A percentile compares a stretch with the other conserved stretches of the same genome.
Conservation (phyloP, 2,113 vertebrate species). For the Pachycephala philippinensis region DNA sequence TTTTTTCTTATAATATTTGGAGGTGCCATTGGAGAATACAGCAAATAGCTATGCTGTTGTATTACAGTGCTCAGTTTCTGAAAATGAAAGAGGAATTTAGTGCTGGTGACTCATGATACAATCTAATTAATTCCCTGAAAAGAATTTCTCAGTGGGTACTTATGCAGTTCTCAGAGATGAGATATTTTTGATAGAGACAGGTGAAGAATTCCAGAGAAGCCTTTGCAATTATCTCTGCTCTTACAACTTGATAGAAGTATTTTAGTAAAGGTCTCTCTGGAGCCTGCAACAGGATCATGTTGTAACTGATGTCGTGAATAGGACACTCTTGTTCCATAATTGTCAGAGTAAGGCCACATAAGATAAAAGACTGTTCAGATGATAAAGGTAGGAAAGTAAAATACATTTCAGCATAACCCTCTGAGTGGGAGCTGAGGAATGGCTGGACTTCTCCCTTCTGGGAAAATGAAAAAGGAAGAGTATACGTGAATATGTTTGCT, state of each 20-base stretch:
- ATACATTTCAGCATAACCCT: neutral
- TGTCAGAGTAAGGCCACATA: neutral
- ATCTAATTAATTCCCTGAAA: constrained; percentile 43
- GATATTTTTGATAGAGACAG: neutral
- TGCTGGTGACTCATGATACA: constrained; percentile 5
- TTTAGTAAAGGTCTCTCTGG: neutral
- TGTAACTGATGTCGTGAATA: neutral
- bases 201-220: neutral
- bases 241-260: neutral
- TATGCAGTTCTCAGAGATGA: neutral
- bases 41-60: neutral
- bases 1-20: neutral
- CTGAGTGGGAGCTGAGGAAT: neutral
- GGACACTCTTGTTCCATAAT: neutral
- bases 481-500: neutral
- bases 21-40: neutral
- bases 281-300: neutral
- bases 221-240: neutral
- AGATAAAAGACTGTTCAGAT: neutral
- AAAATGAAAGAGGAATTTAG: neutral
- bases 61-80: neutral
- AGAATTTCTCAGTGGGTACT: neutral
- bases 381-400: neutral
- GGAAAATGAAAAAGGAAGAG: neutral
- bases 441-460: neutral